Evolutionary conservation across 2,113 vertebrate genomes (phyloP), one percentile per base, ranked within the genome.

Genomic region (Hypomesus transpacificus): DNA sequence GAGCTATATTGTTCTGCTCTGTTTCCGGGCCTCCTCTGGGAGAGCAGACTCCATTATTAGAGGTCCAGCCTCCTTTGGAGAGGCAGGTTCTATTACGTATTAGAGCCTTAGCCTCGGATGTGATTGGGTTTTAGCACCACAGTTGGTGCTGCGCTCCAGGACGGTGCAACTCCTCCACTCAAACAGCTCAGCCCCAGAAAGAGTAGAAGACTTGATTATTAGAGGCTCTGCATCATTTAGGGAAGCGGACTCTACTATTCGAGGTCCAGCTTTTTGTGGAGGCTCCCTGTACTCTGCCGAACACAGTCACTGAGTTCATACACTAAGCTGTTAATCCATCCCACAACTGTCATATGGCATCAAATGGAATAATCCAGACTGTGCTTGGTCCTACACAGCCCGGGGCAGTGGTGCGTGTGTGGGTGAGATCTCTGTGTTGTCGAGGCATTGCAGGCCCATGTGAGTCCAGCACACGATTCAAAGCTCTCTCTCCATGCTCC

Each of bases 331-430:
- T n/a, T 39, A 5, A 21, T 64, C 62, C 31, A 5, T 20, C 24
- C 18, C 62, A 39, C 13, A 64, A 64, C 62, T 46, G 34, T 64
- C 62, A 20, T 46, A 64, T 34, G 62, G 20, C 62, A 64, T 64
- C 14, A 56, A 21, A 17, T 11, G 31, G 17, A 64, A 39, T 64
- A 46, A 9, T 64, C 31, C 62, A n/a, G 17, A 22, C 21, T 0
- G 57, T 21, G 11, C 21, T 58, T 11, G 14, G 54, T 21, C 21
- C 1, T 46, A 46, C 39, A 13, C 39, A 46, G 9, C 39, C 39
- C 13, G 39, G 39, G 39, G 39, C 39, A 11, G 39, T 46, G 9
- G 22, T 28, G 58, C 16, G 14, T 46, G 39, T 46, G 39, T 46
- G 39, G 39, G 39, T 46, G 39, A 11, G 9, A 8, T 46, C 39